These are phyloP conservation scores for Carcina quercana DNA, from an alignment of 2,888 invertebrate species.

Conservation along the genomic window DNA sequence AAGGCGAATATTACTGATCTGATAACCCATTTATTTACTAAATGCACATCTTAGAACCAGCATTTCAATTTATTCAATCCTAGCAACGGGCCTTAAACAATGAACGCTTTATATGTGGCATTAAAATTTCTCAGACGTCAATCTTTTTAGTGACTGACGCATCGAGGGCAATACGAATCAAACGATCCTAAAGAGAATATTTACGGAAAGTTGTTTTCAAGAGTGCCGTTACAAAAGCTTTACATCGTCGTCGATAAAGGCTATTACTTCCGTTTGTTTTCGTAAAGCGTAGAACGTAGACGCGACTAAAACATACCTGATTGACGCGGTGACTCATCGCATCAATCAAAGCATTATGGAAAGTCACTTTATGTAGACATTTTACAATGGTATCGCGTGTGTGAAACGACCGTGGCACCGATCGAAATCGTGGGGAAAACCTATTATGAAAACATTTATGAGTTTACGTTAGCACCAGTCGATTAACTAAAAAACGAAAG, in stretches of 20 bases:
- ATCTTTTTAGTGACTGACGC: neutral
- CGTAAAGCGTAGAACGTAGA: too few species aligned
- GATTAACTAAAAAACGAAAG: constrained; percentile 2
- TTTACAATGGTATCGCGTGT: constrained; percentile 34
- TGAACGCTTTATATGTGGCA: too few species aligned
- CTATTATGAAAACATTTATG: constrained; percentile 12
- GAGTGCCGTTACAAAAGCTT: too few species aligned
- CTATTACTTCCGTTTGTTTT: too few species aligned
- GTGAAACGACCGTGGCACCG: constrained; percentile 23
- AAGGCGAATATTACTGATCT: neutral
- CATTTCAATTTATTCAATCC: too few species aligned
- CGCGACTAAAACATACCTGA: too few species aligned
- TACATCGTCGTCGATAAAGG: too few species aligned
- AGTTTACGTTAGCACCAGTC: constrained; percentile 4
- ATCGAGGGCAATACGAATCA: constrained; percentile 1
- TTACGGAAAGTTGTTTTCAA: neutral
- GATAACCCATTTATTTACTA: too few species aligned
- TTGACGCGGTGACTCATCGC: constrained; percentile 6
- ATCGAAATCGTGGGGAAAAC: constrained; percentile 25
- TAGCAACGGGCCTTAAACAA: too few species aligned
- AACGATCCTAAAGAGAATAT: constrained; percentile 2
- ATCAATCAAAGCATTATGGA: constrained; percentile 9
- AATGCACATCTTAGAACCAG: too few species aligned
- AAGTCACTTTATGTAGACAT: constrained; percentile 6
- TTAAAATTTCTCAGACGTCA: too few species aligned